Percentiles rank a stretch among this genome's conserved stretches.
phyloP scores from a whole-genome alignment of 2,888 invertebrate species.

The Conomelus anceps region DNA sequence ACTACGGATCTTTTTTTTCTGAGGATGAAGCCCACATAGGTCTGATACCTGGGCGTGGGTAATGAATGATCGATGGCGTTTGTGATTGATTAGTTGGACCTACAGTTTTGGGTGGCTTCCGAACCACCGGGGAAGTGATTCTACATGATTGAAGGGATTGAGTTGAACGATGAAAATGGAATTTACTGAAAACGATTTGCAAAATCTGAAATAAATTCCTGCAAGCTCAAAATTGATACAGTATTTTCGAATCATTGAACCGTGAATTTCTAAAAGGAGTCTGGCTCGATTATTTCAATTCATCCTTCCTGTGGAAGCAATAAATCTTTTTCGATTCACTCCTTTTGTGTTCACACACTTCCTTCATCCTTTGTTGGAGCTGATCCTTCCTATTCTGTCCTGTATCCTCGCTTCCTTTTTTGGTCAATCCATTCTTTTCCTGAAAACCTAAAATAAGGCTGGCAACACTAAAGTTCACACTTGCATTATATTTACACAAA shows the following conservation, averaged over 20 bases:
- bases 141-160: no score
- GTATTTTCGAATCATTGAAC: not conserved
- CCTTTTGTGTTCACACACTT: not conserved
- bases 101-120: no score
- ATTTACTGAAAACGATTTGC: not conserved
- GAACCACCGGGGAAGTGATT: no score
- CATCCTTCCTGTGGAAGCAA: not conserved
- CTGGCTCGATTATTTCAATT: not conserved
- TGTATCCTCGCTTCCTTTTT: not conserved
- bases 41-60: no score
- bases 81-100: no score
- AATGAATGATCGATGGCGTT: no score
- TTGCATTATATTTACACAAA: no score
- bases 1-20: no score
- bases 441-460: no score
- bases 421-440: not conserved
- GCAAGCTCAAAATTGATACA: not conserved
- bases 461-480: no score
- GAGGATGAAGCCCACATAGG: no score
- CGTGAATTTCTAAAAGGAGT: not conserved
- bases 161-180: no score
- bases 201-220: not conserved
- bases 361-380: not conserved
- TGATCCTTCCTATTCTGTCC: not conserved
- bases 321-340: not conserved